phyloP scores from a whole-genome alignment of 2,888 invertebrate genomes.

The Thymelicus lineola region DNA sequence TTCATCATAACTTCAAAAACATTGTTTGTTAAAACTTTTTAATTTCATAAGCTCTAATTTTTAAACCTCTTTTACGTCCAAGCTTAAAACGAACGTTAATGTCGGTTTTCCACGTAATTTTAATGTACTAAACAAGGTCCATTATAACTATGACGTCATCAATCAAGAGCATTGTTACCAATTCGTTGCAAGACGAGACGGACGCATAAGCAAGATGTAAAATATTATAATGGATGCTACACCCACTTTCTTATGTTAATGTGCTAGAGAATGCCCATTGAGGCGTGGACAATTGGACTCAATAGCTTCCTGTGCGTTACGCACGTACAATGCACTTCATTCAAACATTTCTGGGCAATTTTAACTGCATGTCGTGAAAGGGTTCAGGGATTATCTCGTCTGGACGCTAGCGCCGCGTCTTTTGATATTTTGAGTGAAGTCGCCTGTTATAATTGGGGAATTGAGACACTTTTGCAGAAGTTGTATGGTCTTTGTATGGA shows the following conservation, averaged over 20 bases:
- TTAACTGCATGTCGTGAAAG: conserved; percentile 55
- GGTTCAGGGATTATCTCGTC: conserved; percentile 72
- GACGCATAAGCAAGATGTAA: conserved; percentile 29
- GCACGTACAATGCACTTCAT: conserved; percentile 68
- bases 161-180: conserved; percentile 25
- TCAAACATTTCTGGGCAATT: conserved; percentile 62
- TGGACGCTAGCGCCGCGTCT: conserved; percentile 72
- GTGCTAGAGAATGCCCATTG: conserved; percentile 58
- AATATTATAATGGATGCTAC: conserved; percentile 37
- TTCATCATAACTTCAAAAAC: no score
- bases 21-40: no score
- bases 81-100: no score
- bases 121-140: background rate
- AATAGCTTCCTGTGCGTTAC: conserved; percentile 75
- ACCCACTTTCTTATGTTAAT: conserved; percentile 55
- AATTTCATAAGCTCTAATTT: no score
- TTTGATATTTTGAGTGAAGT: conserved; percentile 40
- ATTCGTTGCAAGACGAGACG: conserved; percentile 20
- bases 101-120: no score
- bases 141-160: conserved; percentile 15
- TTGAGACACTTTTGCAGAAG: background rate
- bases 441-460: conserved; percentile 21
- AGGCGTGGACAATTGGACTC: conserved; percentile 69
- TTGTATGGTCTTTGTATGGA: no score
- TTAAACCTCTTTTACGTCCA: no score